Percentiles rank a stretch among this genome's conserved stretches.
Conservation (phyloP, 2,113 vertebrate species). For the Sminthopsis crassicaudata region DNA sequence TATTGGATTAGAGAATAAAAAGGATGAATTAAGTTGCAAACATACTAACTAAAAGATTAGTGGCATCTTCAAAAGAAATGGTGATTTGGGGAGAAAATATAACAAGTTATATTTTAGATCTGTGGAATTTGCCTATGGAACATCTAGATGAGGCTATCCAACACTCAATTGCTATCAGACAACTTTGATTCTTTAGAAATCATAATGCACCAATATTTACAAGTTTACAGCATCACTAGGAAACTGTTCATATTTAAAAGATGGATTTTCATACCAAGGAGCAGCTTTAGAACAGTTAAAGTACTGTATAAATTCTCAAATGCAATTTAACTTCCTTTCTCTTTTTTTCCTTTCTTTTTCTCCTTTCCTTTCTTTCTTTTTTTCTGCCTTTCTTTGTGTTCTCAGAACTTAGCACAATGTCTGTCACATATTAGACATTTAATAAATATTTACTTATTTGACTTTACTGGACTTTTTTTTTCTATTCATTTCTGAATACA, state of each 20-base stretch:
- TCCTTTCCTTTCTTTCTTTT: too few relatives aligned
- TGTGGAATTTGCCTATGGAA: background rate
- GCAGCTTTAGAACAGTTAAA: background rate
- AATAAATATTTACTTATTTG: background rate
- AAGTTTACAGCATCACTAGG: background rate
- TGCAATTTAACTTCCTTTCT: background rate
- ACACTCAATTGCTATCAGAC: background rate
- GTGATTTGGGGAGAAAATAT: background rate
- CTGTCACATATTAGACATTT: background rate
- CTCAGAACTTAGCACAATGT: background rate
- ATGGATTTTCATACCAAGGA: background rate
- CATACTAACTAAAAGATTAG: background rate
- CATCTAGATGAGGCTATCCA: background rate
- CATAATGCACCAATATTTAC: background rate
- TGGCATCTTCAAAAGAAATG: background rate
- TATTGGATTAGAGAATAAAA: background rate
- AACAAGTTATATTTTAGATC: background rate
- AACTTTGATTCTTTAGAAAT: background rate
- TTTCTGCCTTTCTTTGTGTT: background rate
- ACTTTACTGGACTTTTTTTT: background rate
- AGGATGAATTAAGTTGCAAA: background rate
- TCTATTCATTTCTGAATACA: background rate
- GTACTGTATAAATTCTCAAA: background rate
- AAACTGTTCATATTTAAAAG: background rate
- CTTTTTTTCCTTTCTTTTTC: background rate